Percentiles rank a stretch among this genome's conserved stretches.
Evolutionary conservation across 2,888 invertebrate species (phyloP).

Genomic region (Cheilosia vulpina): DNA sequence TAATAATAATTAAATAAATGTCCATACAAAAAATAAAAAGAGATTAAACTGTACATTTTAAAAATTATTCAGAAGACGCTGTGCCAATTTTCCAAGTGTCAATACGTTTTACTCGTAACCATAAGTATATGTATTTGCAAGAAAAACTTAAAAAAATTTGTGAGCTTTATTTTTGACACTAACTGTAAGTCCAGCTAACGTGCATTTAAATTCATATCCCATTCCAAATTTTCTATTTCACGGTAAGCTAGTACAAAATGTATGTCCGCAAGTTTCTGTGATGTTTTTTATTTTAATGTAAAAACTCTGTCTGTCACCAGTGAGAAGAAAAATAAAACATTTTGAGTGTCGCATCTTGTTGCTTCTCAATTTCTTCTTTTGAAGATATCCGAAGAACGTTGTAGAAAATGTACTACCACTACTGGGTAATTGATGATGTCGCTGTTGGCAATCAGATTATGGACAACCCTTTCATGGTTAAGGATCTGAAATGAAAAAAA

Average conservation of each 20-base stretch:
- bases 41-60: too few relatives aligned
- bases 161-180: not conserved
- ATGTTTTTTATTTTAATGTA: not conserved
- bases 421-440: too few relatives aligned
- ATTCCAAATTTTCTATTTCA: not conserved
- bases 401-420: not conserved
- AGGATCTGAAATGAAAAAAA: not conserved
- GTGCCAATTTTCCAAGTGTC: too few relatives aligned
- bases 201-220: not conserved
- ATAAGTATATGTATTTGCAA: too few relatives aligned
- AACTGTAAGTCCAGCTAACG: not conserved
- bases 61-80: too few relatives aligned
- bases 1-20: too few relatives aligned
- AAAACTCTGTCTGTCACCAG: not conserved
- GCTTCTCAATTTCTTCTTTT: constrained; percentile 27
- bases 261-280: not conserved
- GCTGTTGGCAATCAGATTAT: not conserved
- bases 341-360: not conserved
- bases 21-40: too few relatives aligned
- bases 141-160: not conserved
- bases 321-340: not conserved
- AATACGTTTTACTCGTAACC: too few relatives aligned
- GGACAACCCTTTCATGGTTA: not conserved
- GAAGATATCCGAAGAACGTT: constrained; percentile 35
- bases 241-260: too few relatives aligned